Evolutionary conservation across 2,888 invertebrate genomes (phyloP).

Genomic region (Eurytoma californica): DNA sequence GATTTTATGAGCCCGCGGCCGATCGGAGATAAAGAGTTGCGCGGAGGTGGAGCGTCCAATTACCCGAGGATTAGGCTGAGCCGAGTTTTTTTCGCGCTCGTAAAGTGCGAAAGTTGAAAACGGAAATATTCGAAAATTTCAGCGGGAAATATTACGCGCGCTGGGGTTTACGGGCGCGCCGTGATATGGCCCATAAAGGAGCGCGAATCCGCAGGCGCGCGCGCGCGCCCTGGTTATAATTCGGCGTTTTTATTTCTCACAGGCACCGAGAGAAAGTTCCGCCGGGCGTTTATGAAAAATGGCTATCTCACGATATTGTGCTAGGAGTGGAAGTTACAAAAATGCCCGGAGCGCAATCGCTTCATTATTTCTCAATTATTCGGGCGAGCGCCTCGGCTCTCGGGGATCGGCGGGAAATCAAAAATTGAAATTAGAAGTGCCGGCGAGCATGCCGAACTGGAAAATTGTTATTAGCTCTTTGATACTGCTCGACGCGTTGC

Average conservation of each 20-base stretch:
- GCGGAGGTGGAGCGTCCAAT: background rate
- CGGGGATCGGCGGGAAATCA: no score
- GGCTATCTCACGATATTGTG: constrained; percentile 15
- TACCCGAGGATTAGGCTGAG: no score
- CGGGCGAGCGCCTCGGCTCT: no score
- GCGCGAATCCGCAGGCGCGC: background rate
- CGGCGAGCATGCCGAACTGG: no score
- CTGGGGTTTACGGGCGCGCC: background rate
- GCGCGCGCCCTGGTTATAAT: background rate
- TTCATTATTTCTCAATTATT: constrained; percentile 1
- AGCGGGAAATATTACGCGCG: background rate
- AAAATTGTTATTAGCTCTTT: no score
- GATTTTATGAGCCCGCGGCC: background rate
- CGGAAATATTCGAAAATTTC: background rate
- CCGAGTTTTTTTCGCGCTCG: no score
- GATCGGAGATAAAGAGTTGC: background rate
- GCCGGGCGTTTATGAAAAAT: constrained; percentile 5
- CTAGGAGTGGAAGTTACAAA: constrained; percentile 25
- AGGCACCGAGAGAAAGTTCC: constrained; percentile 2
- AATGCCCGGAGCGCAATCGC: constrained; percentile 23
- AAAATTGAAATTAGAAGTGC: no score
- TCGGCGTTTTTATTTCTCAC: constrained; percentile 22
- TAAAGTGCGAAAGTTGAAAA: background rate
- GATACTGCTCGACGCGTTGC: no score
- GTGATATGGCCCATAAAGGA: background rate